phyloP scores from a whole-genome alignment of 2,797 vertebrate species.

The Anguilla megastoma region DNA sequence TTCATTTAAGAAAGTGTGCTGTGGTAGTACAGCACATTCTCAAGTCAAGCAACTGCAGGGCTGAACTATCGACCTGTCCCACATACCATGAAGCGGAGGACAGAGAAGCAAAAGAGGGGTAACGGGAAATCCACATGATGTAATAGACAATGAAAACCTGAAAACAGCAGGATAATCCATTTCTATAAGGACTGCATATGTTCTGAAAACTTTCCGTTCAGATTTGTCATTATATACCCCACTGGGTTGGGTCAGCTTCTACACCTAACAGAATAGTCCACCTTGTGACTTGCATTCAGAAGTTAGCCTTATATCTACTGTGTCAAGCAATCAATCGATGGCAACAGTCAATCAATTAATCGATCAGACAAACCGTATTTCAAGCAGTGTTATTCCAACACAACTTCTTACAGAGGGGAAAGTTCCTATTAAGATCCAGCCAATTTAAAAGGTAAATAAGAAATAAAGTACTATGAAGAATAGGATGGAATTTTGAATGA shows the following conservation, averaged over 20 bases:
- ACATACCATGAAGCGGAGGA: neutral
- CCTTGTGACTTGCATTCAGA: neutral
- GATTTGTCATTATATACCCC: neutral
- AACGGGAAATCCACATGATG: neutral
- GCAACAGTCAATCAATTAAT: neutral
- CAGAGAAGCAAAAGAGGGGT: neutral
- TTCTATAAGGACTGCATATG: neutral
- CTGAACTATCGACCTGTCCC: neutral
- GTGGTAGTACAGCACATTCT: constrained; percentile 2
- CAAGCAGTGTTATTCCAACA: neutral
- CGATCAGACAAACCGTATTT: neutral
- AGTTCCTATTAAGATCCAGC: neutral
- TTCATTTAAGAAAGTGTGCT: neutral
- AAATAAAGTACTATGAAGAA: neutral
- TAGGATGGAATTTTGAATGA: neutral
- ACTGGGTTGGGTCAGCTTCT: neutral
- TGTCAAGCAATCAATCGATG: neutral
- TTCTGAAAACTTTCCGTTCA: neutral
- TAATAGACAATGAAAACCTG: neutral
- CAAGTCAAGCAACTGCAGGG: neutral
- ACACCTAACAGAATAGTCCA: neutral
- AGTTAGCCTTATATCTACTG: neutral
- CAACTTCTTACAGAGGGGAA: neutral
- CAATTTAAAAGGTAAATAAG: no score
- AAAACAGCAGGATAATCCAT: neutral